phyloP scores from a whole-genome alignment of 2,797 vertebrate genomes.

The Megaceryle alcyon region DNA sequence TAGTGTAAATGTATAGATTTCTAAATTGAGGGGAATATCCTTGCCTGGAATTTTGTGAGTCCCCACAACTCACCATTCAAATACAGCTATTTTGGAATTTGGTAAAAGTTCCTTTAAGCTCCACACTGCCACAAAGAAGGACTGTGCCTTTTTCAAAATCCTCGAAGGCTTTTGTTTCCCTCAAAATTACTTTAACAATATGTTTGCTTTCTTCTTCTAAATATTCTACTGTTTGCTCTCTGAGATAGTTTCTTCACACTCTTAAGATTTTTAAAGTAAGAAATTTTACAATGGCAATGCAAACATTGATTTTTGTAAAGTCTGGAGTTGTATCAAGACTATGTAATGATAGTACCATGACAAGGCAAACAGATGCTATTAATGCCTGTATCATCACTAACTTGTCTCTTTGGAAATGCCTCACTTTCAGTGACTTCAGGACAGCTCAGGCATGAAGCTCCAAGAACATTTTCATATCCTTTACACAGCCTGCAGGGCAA shows the following conservation, averaged over 20 bases:
- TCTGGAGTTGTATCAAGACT: background rate
- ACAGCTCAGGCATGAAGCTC: background rate
- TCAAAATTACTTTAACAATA: slow-evolving; percentile 18
- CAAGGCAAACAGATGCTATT: background rate
- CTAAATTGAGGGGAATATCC: background rate
- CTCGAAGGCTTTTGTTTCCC: slow-evolving; percentile 4
- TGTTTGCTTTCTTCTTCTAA: slow-evolving; percentile 18
- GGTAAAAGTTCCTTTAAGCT: background rate
- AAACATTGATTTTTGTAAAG: background rate
- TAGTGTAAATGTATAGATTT: background rate
- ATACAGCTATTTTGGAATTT: background rate
- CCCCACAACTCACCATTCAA: background rate
- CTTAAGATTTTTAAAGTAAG: background rate
- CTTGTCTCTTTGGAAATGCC: background rate
- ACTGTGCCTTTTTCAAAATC: background rate
- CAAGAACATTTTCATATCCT: background rate
- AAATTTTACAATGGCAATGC: background rate
- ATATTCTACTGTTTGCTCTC: background rate
- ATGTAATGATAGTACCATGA: background rate
- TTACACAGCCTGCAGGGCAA: background rate
- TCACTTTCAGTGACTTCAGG: background rate
- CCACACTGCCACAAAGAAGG: background rate
- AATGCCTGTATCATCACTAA: background rate
- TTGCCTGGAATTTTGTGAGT: background rate
- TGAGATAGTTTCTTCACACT: background rate